Conservation (phyloP, 2,113 vertebrate species). For the Gymnobelideus leadbeateri region DNA sequence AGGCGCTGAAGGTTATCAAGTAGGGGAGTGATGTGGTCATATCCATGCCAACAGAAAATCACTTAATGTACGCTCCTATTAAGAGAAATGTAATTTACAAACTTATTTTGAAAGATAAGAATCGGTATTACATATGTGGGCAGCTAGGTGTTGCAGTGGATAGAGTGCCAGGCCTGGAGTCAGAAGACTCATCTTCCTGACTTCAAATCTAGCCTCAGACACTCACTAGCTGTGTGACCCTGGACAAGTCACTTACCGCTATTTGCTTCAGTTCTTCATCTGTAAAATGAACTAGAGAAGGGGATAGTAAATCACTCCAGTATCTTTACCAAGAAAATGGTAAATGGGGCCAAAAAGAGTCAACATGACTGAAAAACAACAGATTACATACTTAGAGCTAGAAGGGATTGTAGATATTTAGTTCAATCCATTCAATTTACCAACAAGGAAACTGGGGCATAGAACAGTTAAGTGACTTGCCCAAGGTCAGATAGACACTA, state of each 20-base stretch:
- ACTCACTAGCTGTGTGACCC: background rate
- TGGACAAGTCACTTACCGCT: background rate
- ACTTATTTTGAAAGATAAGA: slow-evolving; percentile 14
- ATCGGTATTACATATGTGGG: background rate
- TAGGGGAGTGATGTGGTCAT: background rate
- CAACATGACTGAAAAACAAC: background rate
- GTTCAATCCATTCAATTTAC: background rate
- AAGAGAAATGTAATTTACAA: background rate
- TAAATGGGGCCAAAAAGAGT: background rate
- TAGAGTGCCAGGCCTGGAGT: background rate
- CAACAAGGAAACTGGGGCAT: background rate
- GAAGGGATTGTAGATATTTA: background rate
- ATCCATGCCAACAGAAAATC: background rate
- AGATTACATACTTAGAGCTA: background rate
- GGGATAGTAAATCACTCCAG: background rate
- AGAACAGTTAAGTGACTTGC: background rate
- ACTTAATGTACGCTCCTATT: background rate
- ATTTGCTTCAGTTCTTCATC: background rate
- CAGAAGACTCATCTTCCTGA: background rate
- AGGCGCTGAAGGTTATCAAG: background rate
- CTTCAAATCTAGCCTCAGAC: background rate
- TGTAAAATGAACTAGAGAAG: background rate
- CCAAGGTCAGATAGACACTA: background rate
- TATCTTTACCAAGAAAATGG: background rate
- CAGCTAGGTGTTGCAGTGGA: background rate